Conservation (phyloP, 1,140 invertebrate species). For the Leptinotarsa undecemlineata region DNA sequence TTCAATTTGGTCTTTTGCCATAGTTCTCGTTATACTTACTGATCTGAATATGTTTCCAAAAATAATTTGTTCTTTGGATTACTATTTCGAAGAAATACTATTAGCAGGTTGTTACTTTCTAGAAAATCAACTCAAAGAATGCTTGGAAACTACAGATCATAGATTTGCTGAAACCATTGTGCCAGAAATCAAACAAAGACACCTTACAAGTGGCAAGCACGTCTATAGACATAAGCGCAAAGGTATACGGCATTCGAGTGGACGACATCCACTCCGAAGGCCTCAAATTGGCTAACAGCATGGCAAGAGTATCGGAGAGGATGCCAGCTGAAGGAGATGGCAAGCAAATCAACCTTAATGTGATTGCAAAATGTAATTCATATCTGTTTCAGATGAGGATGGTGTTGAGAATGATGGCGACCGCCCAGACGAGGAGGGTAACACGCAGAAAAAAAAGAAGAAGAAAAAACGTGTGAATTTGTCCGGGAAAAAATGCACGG, state of each 20-base stretch:
- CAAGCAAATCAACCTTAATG: neutral
- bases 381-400: neutral
- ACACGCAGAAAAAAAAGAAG: constrained; percentile 45
- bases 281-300: constrained; percentile 74
- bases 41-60: too few species aligned
- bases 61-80: neutral
- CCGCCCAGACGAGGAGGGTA: constrained; percentile 41
- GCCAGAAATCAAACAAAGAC: constrained; percentile 58
- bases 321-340: constrained; percentile 15
- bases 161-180: constrained; percentile 72
- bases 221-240: constrained; percentile 79
- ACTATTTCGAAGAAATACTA: neutral
- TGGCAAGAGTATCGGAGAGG: constrained; percentile 58
- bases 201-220: constrained; percentile 77
- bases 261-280: constrained; percentile 78
- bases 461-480: constrained; percentile 44
- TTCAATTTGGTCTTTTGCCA: neutral
- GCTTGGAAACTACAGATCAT: constrained; percentile 82
- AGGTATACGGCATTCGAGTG: constrained; percentile 81
- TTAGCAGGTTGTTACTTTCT: constrained; percentile 24
- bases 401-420: constrained; percentile 29
- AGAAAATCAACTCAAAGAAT: constrained; percentile 85
- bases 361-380: constrained; percentile 3
- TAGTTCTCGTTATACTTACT: neutral
- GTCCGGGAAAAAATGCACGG: constrained; percentile 33